phyloP scores from a whole-genome alignment of 2,888 invertebrate genomes.

The Xestia ashworthii region DNA sequence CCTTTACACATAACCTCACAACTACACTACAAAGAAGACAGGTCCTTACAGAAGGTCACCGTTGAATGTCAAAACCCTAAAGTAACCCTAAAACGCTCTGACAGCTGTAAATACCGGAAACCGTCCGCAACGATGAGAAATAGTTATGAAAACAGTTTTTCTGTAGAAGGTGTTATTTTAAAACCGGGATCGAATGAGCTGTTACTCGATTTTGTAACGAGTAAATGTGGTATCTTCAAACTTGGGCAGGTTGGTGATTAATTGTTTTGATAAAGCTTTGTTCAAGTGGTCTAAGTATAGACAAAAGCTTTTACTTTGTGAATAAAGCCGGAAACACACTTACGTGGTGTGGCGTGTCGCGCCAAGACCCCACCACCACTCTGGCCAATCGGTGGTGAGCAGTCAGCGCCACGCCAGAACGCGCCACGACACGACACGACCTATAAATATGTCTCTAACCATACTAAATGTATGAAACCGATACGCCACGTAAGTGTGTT shows the following conservation, averaged over 20 bases:
- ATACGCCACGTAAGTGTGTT: no score
- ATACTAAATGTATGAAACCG: no score
- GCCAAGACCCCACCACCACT: no score
- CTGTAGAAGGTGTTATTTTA: slow-evolving; percentile 85
- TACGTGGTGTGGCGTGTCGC: no score
- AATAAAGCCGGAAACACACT: no score
- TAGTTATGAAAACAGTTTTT: slow-evolving; percentile 92
- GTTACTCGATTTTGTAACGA: slow-evolving; percentile 91
- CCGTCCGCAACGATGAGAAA: slow-evolving; percentile 92
- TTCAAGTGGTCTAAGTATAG: not conserved
- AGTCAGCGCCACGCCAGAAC: no score
- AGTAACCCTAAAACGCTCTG: slow-evolving; percentile 92
- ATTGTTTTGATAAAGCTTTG: not conserved
- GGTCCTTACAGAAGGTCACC: slow-evolving; percentile 93
- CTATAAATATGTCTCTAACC: no score
- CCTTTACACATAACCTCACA: slow-evolving; percentile 93
- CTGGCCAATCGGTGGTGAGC: no score
- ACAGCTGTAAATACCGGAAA: slow-evolving; percentile 93
- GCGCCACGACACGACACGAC: no score
- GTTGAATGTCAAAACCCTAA: slow-evolving; percentile 93
- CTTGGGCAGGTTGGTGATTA: slow-evolving; percentile 89
- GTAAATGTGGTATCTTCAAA: slow-evolving; percentile 93
- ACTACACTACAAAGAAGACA: slow-evolving; percentile 95
- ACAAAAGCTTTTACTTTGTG: no score
- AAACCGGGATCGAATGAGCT: slow-evolving; percentile 93